These are phyloP conservation scores for Athalia circularis DNA, from an alignment of 2,888 invertebrate genomes.

Conservation along the genomic window DNA sequence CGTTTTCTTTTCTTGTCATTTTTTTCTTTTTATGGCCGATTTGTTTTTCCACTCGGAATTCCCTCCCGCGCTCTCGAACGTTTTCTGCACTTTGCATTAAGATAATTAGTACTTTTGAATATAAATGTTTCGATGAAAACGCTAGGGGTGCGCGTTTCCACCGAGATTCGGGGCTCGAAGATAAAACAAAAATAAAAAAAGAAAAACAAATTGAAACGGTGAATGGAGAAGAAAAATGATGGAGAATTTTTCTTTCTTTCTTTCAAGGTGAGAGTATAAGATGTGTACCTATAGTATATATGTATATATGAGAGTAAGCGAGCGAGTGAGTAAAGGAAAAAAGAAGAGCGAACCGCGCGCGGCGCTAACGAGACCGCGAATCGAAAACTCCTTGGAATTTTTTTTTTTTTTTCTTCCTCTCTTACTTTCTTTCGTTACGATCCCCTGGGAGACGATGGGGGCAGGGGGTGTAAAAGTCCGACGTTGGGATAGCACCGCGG, in stretches of 20 bases:
- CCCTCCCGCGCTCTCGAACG: too few species aligned
- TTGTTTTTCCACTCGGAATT: too few species aligned
- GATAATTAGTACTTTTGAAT: constrained; percentile 22
- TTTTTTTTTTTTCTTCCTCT: constrained; percentile 2
- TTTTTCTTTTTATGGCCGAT: too few species aligned
- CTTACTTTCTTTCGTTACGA: not conserved
- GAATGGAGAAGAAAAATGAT: not conserved
- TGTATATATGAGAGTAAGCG: not conserved
- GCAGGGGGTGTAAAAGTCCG: not conserved
- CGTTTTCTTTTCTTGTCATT: too few species aligned
- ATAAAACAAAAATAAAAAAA: too few species aligned
- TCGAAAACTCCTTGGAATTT: constrained; percentile 41
- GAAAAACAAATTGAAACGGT: not conserved
- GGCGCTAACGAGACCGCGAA: constrained; percentile 41
- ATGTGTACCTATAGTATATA: not conserved
- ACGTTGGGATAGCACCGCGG: not conserved
- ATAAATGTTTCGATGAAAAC: constrained; percentile 26
- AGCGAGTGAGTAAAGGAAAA: not conserved
- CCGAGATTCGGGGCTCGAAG: not conserved
- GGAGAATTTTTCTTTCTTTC: not conserved
- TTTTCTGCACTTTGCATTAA: not conserved
- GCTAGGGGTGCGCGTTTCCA: not conserved
- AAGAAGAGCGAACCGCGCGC: constrained; percentile 2
- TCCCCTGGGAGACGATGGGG: not conserved
- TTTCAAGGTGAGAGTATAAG: not conserved